Evolutionary conservation across 2,797 vertebrate species (phyloP).

Genomic region (Geotrypetes seraphini): DNA sequence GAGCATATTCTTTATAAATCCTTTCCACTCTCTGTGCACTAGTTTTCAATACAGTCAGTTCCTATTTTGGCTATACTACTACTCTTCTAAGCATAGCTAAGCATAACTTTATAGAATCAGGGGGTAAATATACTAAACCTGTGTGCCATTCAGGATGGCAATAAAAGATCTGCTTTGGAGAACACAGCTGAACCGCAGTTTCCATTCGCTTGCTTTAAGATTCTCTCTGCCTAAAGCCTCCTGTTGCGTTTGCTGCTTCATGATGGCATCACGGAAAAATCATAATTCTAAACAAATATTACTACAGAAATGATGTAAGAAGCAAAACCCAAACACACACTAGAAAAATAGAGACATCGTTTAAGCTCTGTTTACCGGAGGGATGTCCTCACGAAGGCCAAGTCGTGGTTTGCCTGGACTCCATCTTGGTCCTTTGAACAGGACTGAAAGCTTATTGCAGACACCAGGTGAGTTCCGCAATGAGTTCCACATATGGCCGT

Average conservation of each 20-base stretch:
- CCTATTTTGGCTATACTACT: too few relatives aligned
- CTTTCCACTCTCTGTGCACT: too few relatives aligned
- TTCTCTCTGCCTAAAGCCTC: conserved; percentile 13
- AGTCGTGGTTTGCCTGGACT: conserved; percentile 76
- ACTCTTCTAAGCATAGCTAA: too few relatives aligned
- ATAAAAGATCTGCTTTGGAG: not conserved
- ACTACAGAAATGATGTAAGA: conserved; percentile 17
- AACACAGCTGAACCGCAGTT: too few relatives aligned
- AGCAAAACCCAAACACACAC: too few relatives aligned
- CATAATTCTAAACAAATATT: conserved; percentile 19
- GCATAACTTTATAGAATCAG: too few relatives aligned
- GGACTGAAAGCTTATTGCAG: conserved; percentile 68
- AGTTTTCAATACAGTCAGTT: too few relatives aligned
- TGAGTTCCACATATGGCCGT: conserved; percentile 61
- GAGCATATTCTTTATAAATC: too few relatives aligned
- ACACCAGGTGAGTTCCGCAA: conserved; percentile 61
- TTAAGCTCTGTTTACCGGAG: conserved; percentile 66
- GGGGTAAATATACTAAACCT: too few relatives aligned
- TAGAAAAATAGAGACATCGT: conserved; percentile 14
- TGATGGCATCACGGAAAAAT: conserved; percentile 15
- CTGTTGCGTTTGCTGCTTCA: conserved; percentile 23
- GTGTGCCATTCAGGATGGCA: rapidly evolving
- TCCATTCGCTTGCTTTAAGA: too few relatives aligned
- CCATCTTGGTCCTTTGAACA: conserved; percentile 89
- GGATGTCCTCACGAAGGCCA: conserved; percentile 66